A percentile compares a stretch with the other conserved stretches of the same genome.
Evolutionary conservation across 2,113 vertebrate genomes (phyloP).

Genomic region (Nerophis ophidion): DNA sequence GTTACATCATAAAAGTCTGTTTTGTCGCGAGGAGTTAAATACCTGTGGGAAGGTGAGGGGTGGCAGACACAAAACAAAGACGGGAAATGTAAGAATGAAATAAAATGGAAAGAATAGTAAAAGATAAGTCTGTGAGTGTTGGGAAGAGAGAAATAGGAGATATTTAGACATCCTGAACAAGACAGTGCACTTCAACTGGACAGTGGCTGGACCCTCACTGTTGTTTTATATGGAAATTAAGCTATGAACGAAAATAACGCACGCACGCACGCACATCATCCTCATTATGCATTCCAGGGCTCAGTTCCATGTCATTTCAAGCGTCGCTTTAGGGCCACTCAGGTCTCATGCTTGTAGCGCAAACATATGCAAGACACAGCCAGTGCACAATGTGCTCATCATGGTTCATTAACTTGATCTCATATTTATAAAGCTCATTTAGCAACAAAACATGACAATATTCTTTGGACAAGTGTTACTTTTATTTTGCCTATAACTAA

Average conservation of each 20-base stretch:
- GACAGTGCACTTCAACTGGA: slow-evolving; percentile 78
- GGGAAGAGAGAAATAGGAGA: slow-evolving; percentile 77
- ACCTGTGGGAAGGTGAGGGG: slow-evolving; percentile 83
- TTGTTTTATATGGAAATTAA: slow-evolving; percentile 49
- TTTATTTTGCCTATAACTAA: too few relatives aligned
- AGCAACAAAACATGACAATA: too few relatives aligned
- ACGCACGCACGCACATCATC: neutral
- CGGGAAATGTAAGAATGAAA: slow-evolving; percentile 47
- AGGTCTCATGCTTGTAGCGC: slow-evolving; percentile 66
- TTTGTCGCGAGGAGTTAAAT: slow-evolving; percentile 99
- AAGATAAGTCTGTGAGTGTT: slow-evolving; percentile 39
- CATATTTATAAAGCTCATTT: too few relatives aligned
- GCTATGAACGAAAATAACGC: slow-evolving; percentile 25
- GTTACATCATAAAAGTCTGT: slow-evolving; percentile 99
- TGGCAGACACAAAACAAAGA: slow-evolving; percentile 84
- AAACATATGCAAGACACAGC: slow-evolving; percentile 47
- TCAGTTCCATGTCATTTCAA: slow-evolving; percentile 56
- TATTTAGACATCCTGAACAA: slow-evolving; percentile 81
- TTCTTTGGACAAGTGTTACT: too few relatives aligned
- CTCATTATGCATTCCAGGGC: slow-evolving; percentile 31
- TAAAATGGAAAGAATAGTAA: slow-evolving; percentile 41
- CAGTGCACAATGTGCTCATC: slow-evolving; percentile 16
- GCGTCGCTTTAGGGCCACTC: slow-evolving; percentile 55
- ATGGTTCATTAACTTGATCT: slow-evolving; percentile 27
- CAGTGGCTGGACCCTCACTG: slow-evolving; percentile 28